These are phyloP conservation scores for Acrocyrtus sp. DNA, from an alignment of 2,888 invertebrate genomes.

Conservation along the genomic window DNA sequence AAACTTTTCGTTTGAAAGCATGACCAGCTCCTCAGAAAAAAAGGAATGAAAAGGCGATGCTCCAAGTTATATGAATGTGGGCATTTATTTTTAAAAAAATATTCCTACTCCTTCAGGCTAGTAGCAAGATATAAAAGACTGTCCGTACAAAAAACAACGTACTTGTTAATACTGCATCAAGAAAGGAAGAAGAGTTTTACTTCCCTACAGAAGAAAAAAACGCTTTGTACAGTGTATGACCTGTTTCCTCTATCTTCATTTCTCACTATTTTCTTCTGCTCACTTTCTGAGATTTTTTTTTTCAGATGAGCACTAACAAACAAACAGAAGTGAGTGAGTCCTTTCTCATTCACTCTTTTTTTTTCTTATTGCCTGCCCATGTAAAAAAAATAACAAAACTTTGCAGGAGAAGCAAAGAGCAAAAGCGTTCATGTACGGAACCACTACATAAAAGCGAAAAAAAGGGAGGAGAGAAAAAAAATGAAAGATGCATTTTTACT, in stretches of 20 bases:
- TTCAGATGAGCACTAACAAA: no score
- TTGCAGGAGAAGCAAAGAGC: no score
- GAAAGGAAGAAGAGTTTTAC: slow-evolving; percentile 9
- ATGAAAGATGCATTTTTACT: slow-evolving; percentile 29
- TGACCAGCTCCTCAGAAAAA: slow-evolving; percentile 9
- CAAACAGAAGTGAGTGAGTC: slow-evolving; percentile 5
- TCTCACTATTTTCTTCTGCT: no score
- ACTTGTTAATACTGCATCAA: no score
- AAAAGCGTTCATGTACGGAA: no score
- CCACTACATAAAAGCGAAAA: no score
- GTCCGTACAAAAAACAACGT: no score
- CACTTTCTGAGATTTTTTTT: no score
- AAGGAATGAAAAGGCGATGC: no score
- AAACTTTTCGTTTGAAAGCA: no score
- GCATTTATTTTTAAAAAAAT: slow-evolving; percentile 20
- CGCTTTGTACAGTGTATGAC: slow-evolving; percentile 5
- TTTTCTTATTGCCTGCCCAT: slow-evolving; percentile 11
- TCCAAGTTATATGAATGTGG: no score
- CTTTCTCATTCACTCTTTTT: slow-evolving; percentile 12
- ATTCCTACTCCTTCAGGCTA: slow-evolving; percentile 1
- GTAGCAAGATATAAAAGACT: slow-evolving; percentile 1
- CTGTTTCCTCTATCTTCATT: slow-evolving; percentile 29
- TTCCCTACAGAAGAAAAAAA: slow-evolving; percentile 6
- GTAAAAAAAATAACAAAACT: slow-evolving; percentile 38
- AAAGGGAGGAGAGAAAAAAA: not conserved